Evolutionary conservation across 2,113 vertebrate genomes (phyloP).

Genomic region (Malurus alboscapulatus): DNA sequence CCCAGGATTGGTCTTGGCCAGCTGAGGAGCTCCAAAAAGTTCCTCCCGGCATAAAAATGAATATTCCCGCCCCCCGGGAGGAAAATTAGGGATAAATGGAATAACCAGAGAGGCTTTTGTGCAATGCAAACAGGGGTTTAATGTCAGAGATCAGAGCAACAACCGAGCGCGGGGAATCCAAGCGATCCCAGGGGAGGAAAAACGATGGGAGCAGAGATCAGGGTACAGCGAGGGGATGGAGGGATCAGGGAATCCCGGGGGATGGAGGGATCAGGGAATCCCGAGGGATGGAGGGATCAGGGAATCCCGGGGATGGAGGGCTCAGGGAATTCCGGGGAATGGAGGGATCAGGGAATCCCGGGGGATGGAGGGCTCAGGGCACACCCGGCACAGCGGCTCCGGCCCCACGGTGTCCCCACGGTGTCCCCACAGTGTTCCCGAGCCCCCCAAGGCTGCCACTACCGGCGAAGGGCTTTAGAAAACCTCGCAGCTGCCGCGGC

Average conservation of each 20-base stretch:
- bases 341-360: not conserved
- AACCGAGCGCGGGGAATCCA: not conserved
- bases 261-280: not conserved
- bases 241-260: accelerated
- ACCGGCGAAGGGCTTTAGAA: too few relatives aligned
- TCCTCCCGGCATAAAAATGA: not conserved
- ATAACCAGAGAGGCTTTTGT: not conserved
- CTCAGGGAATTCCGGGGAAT: too few relatives aligned
- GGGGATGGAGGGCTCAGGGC: too few relatives aligned
- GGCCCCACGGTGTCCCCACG: too few relatives aligned
- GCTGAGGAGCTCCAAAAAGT: not conserved
- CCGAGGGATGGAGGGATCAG: not conserved
- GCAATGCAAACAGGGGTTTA: not conserved
- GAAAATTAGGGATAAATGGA: not conserved
- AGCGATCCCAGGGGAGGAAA: too few relatives aligned
- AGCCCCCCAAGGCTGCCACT: too few relatives aligned
- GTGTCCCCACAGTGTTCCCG: too few relatives aligned
- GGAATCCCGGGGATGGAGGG: too few relatives aligned
- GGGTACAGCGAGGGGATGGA: not conserved
- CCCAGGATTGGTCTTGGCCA: not conserved
- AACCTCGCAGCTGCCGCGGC: too few relatives aligned
- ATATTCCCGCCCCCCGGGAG: accelerated
- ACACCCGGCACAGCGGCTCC: too few relatives aligned
- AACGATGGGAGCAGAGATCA: too few relatives aligned
- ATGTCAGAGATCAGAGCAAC: not conserved